These are phyloP conservation scores for Campylorhamphus procurvoides DNA, from an alignment of 2,113 vertebrate species.

Conservation along the genomic window DNA sequence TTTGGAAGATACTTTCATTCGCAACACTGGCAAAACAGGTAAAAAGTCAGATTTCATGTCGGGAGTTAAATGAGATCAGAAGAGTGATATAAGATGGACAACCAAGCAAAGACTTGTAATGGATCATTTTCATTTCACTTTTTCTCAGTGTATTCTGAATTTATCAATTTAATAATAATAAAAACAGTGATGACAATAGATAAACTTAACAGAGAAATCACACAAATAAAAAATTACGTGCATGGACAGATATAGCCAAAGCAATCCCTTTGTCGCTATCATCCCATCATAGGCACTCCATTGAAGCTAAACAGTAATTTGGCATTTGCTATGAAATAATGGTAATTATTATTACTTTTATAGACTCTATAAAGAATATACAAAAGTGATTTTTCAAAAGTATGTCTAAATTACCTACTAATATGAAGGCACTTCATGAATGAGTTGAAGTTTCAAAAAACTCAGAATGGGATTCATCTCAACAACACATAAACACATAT, in stretches of 20 bases:
- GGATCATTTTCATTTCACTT: not conserved
- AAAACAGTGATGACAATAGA: not conserved
- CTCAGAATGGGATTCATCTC: not conserved
- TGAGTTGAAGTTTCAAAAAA: not conserved
- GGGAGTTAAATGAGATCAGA: not conserved
- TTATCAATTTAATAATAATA: not conserved
- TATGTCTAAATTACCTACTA: not conserved
- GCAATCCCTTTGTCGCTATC: not conserved
- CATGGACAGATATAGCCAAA: not conserved
- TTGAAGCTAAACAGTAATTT: not conserved
- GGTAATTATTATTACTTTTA: not conserved
- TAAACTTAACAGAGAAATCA: not conserved
- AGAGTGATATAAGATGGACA: not conserved
- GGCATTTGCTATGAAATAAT: not conserved
- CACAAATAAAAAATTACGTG: not conserved
- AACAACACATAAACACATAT: not conserved
- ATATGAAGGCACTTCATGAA: not conserved
- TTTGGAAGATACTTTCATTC: slow-evolving; percentile 81
- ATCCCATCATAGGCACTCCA: not conserved
- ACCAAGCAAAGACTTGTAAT: not conserved
- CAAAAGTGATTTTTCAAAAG: not conserved
- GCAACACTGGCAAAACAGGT: slow-evolving; percentile 97
- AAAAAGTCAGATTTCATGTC: not conserved
- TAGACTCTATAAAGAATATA: not conserved
- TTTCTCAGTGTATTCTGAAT: not conserved